phyloP scores from a whole-genome alignment of 2,113 vertebrate species.

The Grammomys surdaster region DNA sequence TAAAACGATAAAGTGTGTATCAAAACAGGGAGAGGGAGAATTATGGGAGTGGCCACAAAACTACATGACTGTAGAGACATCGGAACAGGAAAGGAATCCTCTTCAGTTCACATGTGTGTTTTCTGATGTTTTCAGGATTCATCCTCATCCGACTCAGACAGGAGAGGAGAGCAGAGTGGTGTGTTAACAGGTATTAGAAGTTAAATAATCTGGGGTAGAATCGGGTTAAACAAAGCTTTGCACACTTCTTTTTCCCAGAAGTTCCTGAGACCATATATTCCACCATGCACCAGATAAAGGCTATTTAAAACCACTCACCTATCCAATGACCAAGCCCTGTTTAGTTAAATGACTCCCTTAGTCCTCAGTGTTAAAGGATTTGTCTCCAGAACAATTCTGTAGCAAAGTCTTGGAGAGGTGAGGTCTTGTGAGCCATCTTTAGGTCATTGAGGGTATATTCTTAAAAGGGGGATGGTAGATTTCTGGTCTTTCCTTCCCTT shows the following conservation, averaged over 20 bases:
- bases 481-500: too few relatives aligned
- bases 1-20: neutral
- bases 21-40: neutral
- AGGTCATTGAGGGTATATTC: neutral
- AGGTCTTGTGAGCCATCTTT: too few relatives aligned
- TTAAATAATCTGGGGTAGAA: neutral
- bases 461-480: too few relatives aligned
- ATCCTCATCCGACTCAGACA: neutral
- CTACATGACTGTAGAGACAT: neutral
- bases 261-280: neutral
- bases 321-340: neutral
- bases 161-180: neutral
- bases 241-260: constrained; percentile 32
- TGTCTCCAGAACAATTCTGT: neutral
- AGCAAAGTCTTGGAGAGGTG: neutral
- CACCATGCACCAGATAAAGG: neutral
- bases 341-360: neutral
- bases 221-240: neutral
- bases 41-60: neutral
- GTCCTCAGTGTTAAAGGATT: neutral
- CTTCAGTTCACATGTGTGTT: constrained; percentile 33
- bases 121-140: neutral
- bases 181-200: neutral
- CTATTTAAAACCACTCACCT: neutral
- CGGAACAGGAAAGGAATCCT: neutral